Percentiles rank a stretch among this genome's conserved stretches.
Conservation (phyloP, 2,888 invertebrate species). For the Malachius bipustulatus region DNA sequence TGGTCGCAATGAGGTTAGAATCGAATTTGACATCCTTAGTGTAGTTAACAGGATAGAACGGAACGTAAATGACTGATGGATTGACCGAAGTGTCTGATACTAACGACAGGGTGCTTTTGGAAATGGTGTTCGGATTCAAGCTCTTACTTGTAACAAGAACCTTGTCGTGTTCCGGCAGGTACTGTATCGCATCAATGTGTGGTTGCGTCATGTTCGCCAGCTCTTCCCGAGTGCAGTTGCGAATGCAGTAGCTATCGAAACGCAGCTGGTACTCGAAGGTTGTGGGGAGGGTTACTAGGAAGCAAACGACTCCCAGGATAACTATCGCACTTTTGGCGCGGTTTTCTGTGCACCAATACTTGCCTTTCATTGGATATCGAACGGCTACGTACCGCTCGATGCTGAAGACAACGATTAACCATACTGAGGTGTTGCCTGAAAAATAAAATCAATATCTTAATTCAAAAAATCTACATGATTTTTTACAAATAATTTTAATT, state of each 20-base stretch:
- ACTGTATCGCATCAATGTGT: constrained; percentile 11
- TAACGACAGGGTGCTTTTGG: constrained; percentile 1
- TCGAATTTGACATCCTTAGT: not conserved
- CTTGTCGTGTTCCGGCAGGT: constrained; percentile 16
- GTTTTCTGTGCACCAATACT: constrained; percentile 55
- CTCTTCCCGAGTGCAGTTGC: constrained; percentile 17
- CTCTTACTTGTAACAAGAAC: constrained; percentile 4
- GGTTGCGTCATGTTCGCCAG: constrained; percentile 13
- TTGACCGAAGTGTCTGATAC: not conserved
- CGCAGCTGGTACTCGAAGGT: constrained; percentile 54
- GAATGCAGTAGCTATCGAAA: constrained; percentile 27
- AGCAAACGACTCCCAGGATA: constrained; percentile 45
- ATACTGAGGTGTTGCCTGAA: constrained; percentile 54
- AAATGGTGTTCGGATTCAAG: not conserved
- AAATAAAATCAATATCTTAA: constrained; percentile 13
- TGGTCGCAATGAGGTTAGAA: not conserved
- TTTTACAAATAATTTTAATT: no score
- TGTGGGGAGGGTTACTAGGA: constrained; percentile 48
- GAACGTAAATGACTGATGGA: constrained; percentile 2
- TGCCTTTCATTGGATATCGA: constrained; percentile 59
- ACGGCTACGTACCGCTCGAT: constrained; percentile 66
- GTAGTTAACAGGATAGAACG: not conserved
- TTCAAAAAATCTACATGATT: no score
- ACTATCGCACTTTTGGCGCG: constrained; percentile 54
- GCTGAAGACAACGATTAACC: constrained; percentile 65